Evolutionary conservation across 2,113 vertebrate genomes (phyloP).

Genomic region (Saimiri boliviensis): DNA sequence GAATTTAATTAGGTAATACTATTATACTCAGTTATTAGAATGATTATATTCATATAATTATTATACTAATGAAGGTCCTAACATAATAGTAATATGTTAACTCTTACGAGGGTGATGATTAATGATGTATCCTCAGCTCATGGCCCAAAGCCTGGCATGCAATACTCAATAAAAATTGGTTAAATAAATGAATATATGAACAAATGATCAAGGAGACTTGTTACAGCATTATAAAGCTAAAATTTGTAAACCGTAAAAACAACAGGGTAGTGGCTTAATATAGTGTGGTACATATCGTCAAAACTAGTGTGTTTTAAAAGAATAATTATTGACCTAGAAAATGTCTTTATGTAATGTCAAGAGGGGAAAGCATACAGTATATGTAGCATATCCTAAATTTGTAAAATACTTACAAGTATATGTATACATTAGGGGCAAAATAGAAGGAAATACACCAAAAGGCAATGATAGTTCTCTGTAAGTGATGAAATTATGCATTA

Average conservation of each 20-base stretch:
- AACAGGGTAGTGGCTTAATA: not conserved
- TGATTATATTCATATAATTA: constrained; percentile 25
- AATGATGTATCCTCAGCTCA: not conserved
- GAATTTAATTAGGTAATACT: not conserved
- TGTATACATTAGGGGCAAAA: not conserved
- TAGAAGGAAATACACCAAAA: not conserved
- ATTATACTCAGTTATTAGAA: not conserved
- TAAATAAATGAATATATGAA: not conserved
- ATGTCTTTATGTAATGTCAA: not conserved
- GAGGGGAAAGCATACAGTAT: not conserved
- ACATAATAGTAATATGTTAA: constrained; percentile 8
- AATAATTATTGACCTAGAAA: constrained; percentile 1
- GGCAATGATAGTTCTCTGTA: not conserved
- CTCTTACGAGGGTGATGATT: not conserved
- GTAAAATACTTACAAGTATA: not conserved
- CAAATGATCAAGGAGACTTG: not conserved
- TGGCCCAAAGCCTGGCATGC: not conserved
- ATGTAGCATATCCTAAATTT: not conserved
- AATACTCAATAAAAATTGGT: not conserved
- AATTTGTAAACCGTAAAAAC: not conserved
- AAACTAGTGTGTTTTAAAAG: constrained; percentile 12
- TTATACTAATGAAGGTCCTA: not conserved
- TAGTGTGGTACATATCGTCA: not conserved
- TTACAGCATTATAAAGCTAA: not conserved
- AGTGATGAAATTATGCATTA: not conserved